Evolutionary conservation across 2,888 invertebrate species (phyloP).

Genomic region (Apodemia duryi): DNA sequence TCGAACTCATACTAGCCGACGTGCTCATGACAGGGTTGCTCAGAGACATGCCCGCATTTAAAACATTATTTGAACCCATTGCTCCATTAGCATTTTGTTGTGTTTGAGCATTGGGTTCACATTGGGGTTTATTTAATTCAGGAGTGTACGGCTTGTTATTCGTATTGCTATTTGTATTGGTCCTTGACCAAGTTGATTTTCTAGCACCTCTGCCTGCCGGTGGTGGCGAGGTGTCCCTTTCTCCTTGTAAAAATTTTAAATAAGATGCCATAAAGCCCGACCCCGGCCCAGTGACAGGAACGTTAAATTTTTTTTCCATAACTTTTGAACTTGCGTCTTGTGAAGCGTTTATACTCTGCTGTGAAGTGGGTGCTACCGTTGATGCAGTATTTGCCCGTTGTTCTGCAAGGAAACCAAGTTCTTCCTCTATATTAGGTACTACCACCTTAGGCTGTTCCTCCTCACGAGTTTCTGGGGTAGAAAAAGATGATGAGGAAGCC

Average conservation of each 20-base stretch:
- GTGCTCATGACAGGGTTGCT: slow-evolving; percentile 59
- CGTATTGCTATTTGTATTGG: slow-evolving; percentile 58
- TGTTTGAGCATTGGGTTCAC: slow-evolving; percentile 50
- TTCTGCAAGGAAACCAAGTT: slow-evolving; percentile 88
- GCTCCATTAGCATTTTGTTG: slow-evolving; percentile 68
- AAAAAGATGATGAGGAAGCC: slow-evolving; percentile 78
- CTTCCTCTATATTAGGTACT: slow-evolving; percentile 93
- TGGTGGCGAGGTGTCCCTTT: slow-evolving; percentile 89
- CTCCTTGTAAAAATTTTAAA: slow-evolving; percentile 90
- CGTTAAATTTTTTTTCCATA: slow-evolving; percentile 81
- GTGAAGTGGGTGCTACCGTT: slow-evolving; percentile 74
- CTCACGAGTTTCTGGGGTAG: slow-evolving; percentile 78
- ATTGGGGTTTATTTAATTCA: slow-evolving; percentile 59
- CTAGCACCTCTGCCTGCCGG: slow-evolving; percentile 83
- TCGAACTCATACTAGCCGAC: slow-evolving; percentile 53
- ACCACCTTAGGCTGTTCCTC: slow-evolving; percentile 90
- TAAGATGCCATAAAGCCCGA: slow-evolving; percentile 93
- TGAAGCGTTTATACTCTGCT: slow-evolving; percentile 69
- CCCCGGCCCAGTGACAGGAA: slow-evolving; percentile 80
- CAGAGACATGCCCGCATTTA: slow-evolving; percentile 60
- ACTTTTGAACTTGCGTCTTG: slow-evolving; percentile 72
- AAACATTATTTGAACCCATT: slow-evolving; percentile 54
- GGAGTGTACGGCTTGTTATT: slow-evolving; percentile 61
- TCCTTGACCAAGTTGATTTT: slow-evolving; percentile 83
- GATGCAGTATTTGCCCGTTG: slow-evolving; percentile 74